These are phyloP conservation scores for Apodemia zela DNA, from an alignment of 2,888 invertebrate genomes.

Conservation along the genomic window DNA sequence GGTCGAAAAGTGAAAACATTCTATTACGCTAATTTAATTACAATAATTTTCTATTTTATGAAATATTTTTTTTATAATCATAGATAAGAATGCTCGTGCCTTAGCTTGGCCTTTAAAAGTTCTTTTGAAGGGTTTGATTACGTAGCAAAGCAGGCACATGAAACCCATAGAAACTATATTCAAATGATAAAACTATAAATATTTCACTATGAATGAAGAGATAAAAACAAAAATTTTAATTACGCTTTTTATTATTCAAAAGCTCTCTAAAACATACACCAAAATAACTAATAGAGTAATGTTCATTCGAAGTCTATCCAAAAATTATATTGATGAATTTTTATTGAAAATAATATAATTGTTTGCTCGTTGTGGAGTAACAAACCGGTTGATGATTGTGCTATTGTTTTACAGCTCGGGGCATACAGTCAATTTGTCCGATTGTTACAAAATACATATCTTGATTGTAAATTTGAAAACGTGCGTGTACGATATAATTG, in stretches of 20 bases:
- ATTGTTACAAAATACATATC: constrained; percentile 67
- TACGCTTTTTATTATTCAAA: neutral
- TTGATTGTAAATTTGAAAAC: constrained; percentile 54
- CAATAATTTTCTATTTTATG: too few relatives aligned
- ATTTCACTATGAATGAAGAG: too few relatives aligned
- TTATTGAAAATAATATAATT: constrained; percentile 57
- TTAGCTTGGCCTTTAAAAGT: too few relatives aligned
- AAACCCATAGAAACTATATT: too few relatives aligned
- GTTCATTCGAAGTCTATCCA: constrained; percentile 11
- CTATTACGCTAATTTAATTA: too few relatives aligned
- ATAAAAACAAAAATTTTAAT: neutral
- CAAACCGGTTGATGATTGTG: constrained; percentile 69
- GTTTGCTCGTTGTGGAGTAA: constrained; percentile 49
- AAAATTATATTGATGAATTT: constrained; percentile 31
- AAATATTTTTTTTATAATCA: too few relatives aligned
- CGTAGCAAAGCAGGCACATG: too few relatives aligned
- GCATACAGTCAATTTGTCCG: constrained; percentile 64
- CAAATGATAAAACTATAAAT: too few relatives aligned
- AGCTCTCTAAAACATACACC: constrained; percentile 1
- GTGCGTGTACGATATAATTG: constrained; percentile 32
- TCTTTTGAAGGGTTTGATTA: too few relatives aligned
- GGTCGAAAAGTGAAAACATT: too few relatives aligned
- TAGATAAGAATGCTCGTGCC: too few relatives aligned
- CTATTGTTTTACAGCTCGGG: constrained; percentile 57
- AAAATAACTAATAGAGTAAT: constrained; percentile 3